These are phyloP conservation scores for Melanogrammus aeglefinus DNA, from an alignment of 2,797 vertebrate genomes.

Conservation along the genomic window DNA sequence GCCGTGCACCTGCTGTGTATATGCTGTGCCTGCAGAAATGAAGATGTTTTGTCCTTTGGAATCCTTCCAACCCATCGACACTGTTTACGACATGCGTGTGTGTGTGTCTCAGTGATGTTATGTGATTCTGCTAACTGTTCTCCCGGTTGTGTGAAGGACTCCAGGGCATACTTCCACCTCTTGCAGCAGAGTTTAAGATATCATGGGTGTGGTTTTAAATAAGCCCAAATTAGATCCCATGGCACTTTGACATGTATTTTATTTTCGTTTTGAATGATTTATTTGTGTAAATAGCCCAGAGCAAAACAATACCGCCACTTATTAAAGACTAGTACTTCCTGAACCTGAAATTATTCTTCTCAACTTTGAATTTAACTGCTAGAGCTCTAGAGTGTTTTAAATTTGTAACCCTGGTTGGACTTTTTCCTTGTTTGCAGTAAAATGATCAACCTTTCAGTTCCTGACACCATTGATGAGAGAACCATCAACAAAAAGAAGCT, in stretches of 20 bases:
- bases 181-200: neutral
- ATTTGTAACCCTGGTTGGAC: neutral
- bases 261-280: neutral
- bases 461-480: conserved; percentile 96
- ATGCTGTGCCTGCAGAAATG: too few relatives aligned
- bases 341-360: neutral
- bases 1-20: too few relatives aligned
- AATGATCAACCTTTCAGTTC: conserved; percentile 96
- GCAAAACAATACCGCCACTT: neutral
- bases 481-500: conserved; percentile 97
- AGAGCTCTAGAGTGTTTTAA: neutral
- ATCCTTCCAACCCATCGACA: too few relatives aligned
- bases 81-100: too few relatives aligned
- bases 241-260: neutral
- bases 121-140: too few relatives aligned
- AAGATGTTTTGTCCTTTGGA: too few relatives aligned
- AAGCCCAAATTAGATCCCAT: neutral
- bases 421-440: conserved; percentile 74
- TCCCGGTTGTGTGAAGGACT: too few relatives aligned
- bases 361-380: neutral
- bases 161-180: too few relatives aligned
- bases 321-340: neutral
- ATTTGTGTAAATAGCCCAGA: neutral
- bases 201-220: neutral
- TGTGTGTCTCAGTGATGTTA: too few relatives aligned